Percentiles rank a stretch among this genome's conserved stretches.
These are phyloP conservation scores for Dastarcus helophoroides DNA, from an alignment of 2,888 invertebrate species.

Conservation along the genomic window DNA sequence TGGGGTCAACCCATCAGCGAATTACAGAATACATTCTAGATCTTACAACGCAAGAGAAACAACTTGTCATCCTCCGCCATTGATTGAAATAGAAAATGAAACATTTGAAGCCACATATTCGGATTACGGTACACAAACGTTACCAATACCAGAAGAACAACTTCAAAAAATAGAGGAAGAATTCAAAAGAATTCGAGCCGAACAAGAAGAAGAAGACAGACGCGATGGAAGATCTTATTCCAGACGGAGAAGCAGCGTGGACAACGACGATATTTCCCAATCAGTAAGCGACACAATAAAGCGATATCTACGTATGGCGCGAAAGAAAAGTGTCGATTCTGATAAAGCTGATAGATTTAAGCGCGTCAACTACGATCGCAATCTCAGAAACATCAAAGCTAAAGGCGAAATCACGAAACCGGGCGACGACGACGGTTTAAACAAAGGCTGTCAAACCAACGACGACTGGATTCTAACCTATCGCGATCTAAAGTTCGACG, in stretches of 20 bases:
- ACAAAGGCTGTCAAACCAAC: slow-evolving; percentile 67
- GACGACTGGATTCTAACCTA: slow-evolving; percentile 60
- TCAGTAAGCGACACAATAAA: slow-evolving; percentile 82
- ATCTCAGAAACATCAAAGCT: slow-evolving; percentile 70
- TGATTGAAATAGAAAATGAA: slow-evolving; percentile 55
- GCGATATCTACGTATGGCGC: slow-evolving; percentile 73
- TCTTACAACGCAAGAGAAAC: slow-evolving; percentile 7
- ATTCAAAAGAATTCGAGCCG: slow-evolving; percentile 32
- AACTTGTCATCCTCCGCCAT: slow-evolving; percentile 43
- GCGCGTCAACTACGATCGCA: slow-evolving; percentile 78
- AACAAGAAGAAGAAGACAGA: slow-evolving; percentile 40
- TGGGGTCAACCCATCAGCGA: not conserved
- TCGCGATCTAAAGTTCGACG: slow-evolving; percentile 39
- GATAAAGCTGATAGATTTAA: slow-evolving; percentile 75
- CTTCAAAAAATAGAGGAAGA: slow-evolving; percentile 41
- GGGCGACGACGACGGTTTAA: slow-evolving; percentile 66
- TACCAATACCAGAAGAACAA: slow-evolving; percentile 45
- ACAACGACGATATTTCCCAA: slow-evolving; percentile 75
- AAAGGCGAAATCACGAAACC: slow-evolving; percentile 63
- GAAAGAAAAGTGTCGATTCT: slow-evolving; percentile 75
- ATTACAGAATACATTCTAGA: slow-evolving; percentile 5
- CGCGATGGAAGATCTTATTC: slow-evolving; percentile 29
- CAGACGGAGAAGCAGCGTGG: slow-evolving; percentile 63
- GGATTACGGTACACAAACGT: slow-evolving; percentile 47
- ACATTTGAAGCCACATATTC: slow-evolving; percentile 41